Base-by-base conservation (phyloP, 1,140 invertebrate genomes). In the Phocides pigmalion region DNA sequence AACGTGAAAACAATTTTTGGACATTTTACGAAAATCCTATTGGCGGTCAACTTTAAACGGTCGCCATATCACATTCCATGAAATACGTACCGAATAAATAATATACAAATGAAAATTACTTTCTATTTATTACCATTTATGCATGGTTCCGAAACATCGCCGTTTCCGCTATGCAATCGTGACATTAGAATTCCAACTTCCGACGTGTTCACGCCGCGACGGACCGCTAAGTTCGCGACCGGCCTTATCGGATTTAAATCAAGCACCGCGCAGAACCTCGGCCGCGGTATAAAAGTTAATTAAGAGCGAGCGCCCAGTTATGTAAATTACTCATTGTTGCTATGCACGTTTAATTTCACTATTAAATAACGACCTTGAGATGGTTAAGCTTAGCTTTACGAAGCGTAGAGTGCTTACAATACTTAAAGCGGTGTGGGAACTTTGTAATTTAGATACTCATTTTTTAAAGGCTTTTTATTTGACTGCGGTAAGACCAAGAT, bases 291-390 rank as follows among this genome's bases (percentile, higher is more conserved):
- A 64, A 70, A 72, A 70, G 56, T 71, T 74, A 79, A 79, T 79
- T 74, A 75, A 70, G 72, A 56, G 35, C 59, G 61, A 56, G 49
- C 47, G 72, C 65, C 58, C 68, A 76, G 67, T 80, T 79, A 81
- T 84, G 80, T 72, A 81, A 82, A 84, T 79, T 58, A 70, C 37
- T 59, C 69, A 70, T 76, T 86, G 83, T 86, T 84, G 75, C 83
- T 76, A 84, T 72, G 79, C 74, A 64, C 68, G 73, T 76, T 79
- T 72, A 76, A 77, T 81, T 79, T 74, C 74, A 75, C 68, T 80
- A 69, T 68, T 70, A 63, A 72, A 64, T 37, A 25, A 41, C 68
- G 62, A 68, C 65, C 64, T 74, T 69, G 74, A 61, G 63, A 72
- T 72, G 63, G 59, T 72, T 72, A 66, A 72, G 68, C 68, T 62